Base-by-base conservation (phyloP, 2,888 invertebrate species). In the Brachyptera risi region DNA sequence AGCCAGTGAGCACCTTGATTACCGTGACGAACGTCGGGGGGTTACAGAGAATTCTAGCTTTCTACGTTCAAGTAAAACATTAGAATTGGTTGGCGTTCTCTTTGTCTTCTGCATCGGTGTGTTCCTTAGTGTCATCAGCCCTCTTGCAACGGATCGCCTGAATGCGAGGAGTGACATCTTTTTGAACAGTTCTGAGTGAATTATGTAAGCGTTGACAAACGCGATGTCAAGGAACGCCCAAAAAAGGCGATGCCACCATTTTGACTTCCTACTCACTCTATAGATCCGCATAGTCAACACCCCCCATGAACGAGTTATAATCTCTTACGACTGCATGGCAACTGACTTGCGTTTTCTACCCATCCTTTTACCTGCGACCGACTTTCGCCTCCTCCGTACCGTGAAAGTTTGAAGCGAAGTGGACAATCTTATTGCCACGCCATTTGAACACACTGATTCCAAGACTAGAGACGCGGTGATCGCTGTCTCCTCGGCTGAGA, bases 351-450 rank as follows among this genome's bases (percentile, higher is more conserved):
- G 31, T 5, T 42, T 19, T 40, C 5, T 27, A 26, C 3, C 47
- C 56, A 44, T 44, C 60, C 24, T 56, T 42, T 3, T 61, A 60
- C n/a, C 27, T 60, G 15, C 56, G 3, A 2, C 31, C 37, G 9
- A 60, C 60, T 2, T 31, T 21, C 9, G 27, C 19, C n/a, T 23
- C 56, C 26, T 57, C 65, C 27, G 63, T 57, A 58, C 66, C 65
- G 59, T 68, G 68, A 56, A 63, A 68, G 54, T 68, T 68, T 26
- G 65, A 64, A 23, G 59, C 42, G 21, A 67, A 50, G 35, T 61
- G 19, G 3, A 64, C 65, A 13, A 58, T 40, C 56, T 61, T 67
- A 21, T 61, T 67, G 44, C 65, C 65, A n/a, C 63, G 58, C 67
- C 63, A 67, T 47, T 67, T 65, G 37, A 47, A 65, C 13, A 61